Evolutionary conservation across 2,797 vertebrate genomes (phyloP).

Genomic region (Serranus cabrilla): DNA sequence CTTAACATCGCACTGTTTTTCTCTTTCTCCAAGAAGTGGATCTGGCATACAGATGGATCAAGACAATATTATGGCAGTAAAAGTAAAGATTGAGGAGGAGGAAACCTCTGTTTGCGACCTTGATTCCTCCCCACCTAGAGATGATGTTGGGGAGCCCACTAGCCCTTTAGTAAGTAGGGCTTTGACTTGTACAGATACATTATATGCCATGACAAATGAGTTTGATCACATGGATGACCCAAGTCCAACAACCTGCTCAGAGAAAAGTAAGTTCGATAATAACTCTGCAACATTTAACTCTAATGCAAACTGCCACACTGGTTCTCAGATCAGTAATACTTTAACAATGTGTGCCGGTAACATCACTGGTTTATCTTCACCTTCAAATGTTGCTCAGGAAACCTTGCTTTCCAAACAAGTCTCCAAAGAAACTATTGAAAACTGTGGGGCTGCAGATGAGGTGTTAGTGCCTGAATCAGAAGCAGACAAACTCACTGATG

Average conservation of each 20-base stretch:
- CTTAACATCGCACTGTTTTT: conserved; percentile 57
- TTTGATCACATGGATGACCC: conserved; percentile 7
- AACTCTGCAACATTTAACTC: conserved; percentile 22
- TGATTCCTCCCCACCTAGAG: conserved; percentile 42
- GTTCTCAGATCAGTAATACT: conserved; percentile 29
- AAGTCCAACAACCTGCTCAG: conserved; percentile 36
- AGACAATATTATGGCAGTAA: conserved; percentile 77
- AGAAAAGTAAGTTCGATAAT: conserved; percentile 30
- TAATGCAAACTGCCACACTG: conserved; percentile 5
- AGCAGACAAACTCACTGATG: conserved; percentile 5
- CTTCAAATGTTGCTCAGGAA: conserved; percentile 42
- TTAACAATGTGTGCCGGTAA: conserved; percentile 21
- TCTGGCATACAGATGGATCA: conserved; percentile 69
- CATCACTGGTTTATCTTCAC: conserved; percentile 7
- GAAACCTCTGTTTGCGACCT: conserved; percentile 73
- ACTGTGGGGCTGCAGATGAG: conserved; percentile 30
- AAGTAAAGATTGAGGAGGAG: conserved; percentile 80
- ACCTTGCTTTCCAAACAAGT: conserved; percentile 25
- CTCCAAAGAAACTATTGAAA: conserved; percentile 34
- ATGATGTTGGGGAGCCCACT: conserved; percentile 33
- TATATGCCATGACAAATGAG: conserved; percentile 49
- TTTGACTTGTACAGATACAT: conserved; percentile 35
- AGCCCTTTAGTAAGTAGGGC: conserved; percentile 18
- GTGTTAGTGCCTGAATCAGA: conserved; percentile 13
- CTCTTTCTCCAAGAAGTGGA: conserved; percentile 64